Evolutionary conservation across 2,797 vertebrate species (phyloP).

Genomic region (Paratrypauchen microcephalus): DNA sequence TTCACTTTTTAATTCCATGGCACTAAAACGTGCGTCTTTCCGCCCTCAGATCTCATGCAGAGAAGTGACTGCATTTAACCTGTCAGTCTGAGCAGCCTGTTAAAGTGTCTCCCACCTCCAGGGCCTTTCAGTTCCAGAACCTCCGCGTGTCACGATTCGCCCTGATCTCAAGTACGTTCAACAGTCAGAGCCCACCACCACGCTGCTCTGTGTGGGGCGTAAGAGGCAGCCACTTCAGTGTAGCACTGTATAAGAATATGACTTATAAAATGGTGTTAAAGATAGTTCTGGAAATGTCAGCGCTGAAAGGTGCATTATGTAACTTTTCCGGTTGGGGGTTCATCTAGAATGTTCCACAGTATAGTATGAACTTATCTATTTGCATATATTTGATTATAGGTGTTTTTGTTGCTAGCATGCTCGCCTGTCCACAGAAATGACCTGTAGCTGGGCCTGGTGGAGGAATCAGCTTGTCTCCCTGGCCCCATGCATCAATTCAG

Average conservation of each 20-base stretch:
- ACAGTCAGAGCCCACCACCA: not conserved
- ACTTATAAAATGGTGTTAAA: not conserved
- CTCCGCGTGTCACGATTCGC: not conserved
- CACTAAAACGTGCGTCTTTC: not conserved
- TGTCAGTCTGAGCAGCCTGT: constrained; percentile 5
- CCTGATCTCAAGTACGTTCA: not conserved
- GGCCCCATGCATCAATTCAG: too few relatives aligned
- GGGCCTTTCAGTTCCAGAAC: not conserved
- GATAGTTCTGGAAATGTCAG: not conserved
- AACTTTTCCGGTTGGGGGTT: not conserved
- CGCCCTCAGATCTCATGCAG: not conserved
- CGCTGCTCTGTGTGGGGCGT: not conserved
- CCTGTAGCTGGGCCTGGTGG: too few relatives aligned
- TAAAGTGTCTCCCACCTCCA: not conserved
- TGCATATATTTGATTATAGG: too few relatives aligned
- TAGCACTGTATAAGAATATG: not conserved
- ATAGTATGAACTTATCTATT: too few relatives aligned
- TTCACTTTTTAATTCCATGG: not conserved
- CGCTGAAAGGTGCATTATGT: not conserved
- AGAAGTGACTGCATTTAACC: not conserved
- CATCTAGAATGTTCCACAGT: too few relatives aligned
- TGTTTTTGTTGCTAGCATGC: too few relatives aligned
- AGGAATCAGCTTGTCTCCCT: too few relatives aligned
- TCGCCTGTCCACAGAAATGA: too few relatives aligned
- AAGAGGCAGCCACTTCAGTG: not conserved